These are phyloP conservation scores for Phalacrocorax aristotelis DNA, from an alignment of 2,113 vertebrate genomes.

Conservation along the genomic window DNA sequence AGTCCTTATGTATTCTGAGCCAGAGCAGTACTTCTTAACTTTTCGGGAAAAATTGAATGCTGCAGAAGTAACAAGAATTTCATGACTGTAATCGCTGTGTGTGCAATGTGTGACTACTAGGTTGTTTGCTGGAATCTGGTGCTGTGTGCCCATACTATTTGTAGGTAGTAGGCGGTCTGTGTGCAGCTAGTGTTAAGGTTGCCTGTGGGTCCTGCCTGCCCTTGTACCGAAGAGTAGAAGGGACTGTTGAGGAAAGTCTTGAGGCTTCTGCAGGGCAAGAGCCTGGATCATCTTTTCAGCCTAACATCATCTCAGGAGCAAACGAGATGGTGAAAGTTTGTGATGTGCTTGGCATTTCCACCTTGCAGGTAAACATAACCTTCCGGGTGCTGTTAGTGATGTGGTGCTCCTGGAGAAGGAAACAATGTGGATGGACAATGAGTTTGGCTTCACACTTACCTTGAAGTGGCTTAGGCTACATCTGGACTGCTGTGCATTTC, in stretches of 20 bases:
- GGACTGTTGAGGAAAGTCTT: not conserved
- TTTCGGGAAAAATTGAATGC: not conserved
- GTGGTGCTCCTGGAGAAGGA: not conserved
- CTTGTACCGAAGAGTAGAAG: not conserved
- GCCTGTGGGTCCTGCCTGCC: not conserved
- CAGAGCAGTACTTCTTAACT: not conserved
- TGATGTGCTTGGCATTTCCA: not conserved
- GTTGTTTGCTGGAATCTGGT: not conserved
- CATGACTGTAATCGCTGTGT: not conserved
- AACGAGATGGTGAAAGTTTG: not conserved
- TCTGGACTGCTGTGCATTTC: not conserved
- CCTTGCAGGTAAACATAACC: not conserved
- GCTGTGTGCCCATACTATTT: not conserved
- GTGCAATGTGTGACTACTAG: accelerated
- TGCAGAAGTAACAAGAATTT: not conserved
- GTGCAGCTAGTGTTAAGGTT: not conserved
- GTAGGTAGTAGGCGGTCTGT: not conserved
- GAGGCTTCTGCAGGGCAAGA: not conserved
- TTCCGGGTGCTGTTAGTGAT: not conserved
- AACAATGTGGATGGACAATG: not conserved
- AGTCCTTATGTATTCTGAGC: not conserved
- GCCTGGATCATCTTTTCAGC: not conserved
- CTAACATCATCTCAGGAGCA: not conserved
- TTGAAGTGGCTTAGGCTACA: not conserved
- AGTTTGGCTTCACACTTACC: not conserved